Evolutionary conservation across 2,888 invertebrate genomes (phyloP), one percentile per base, ranked within the genome.

Genomic region (Erebia ligea): DNA sequence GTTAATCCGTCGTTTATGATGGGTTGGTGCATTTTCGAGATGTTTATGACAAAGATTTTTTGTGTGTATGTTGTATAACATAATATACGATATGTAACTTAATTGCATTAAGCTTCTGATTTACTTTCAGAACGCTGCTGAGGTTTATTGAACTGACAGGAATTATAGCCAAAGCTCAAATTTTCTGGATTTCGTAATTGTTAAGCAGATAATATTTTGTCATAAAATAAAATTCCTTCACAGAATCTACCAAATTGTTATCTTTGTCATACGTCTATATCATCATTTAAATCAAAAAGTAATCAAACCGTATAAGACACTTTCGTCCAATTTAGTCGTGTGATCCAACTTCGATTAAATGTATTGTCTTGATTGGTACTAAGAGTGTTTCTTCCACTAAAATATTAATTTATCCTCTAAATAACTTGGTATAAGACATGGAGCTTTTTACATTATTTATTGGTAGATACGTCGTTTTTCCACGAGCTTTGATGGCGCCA

Each of bases 401-500:
- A 17, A 58, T 34, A 21, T 25, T 5, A 48, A 9, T 67, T 21
- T 25, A 11, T 2, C 64, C 70, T 71, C 19, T 52, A 40, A 11
- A 17, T n/a, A 19, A 3, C 5, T 17, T 0, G 2, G 0, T 4
- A 58, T 72, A 74, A 69, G 58, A 13, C 34, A 34, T 25, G 76
- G 75, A 79, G 77, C 81, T 75, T 50, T 13, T 34, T 54, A 45
- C 11, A 59, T 15, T 58, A 62, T 65, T 66, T 17, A 11, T 59
- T 62, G 70, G 59, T n/a, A 34, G 59, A 63, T 74, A 52, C 19
- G 69, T 62, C 67, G 15, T 70, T 74, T 67, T 42, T 71, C 62
- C 13, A 48, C 25, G 45, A 17, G 11, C 34, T 19, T 19, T 21
- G 57, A 73, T 80, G 89, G 89, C 90, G 90, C 89, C 88, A 85